phyloP scores from a whole-genome alignment of 2,113 vertebrate genomes.

The Oryzias javanicus region DNA sequence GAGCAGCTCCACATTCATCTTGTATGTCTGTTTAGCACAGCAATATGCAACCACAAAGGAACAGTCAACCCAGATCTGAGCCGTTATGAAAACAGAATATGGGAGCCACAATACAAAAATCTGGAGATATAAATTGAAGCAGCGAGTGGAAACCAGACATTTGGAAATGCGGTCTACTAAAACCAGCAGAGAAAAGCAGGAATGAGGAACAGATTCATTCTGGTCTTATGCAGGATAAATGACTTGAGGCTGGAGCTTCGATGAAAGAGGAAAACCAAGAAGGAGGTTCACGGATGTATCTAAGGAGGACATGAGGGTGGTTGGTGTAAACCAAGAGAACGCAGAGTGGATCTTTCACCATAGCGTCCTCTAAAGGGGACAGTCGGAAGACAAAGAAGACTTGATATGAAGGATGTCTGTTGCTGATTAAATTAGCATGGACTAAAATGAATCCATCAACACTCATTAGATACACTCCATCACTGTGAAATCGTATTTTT shows the following conservation, averaged over 20 bases:
- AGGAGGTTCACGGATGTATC: too few species aligned
- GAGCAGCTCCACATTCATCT: constrained; percentile 17
- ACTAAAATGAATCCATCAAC: constrained; percentile 15
- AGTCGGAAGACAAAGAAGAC: neutral
- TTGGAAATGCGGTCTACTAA: constrained; percentile 25
- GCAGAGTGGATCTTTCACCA: too few species aligned
- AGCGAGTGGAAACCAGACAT: constrained; percentile 29
- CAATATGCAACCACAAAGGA: constrained; percentile 34
- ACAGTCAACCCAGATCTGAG: constrained; percentile 45
- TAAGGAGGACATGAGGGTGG: too few species aligned
- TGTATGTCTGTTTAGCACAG: constrained; percentile 27
- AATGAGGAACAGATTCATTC: constrained; percentile 2
- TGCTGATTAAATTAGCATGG: constrained; percentile 30
- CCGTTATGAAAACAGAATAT: constrained; percentile 57
- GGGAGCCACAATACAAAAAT: constrained; percentile 45
- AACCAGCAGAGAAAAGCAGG: constrained; percentile 15
- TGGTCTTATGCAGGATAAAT: neutral
- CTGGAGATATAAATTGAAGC: constrained; percentile 43
- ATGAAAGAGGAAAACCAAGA: too few species aligned
- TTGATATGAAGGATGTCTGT: constrained; percentile 17
- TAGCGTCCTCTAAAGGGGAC: too few species aligned
- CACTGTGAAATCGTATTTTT: constrained; percentile 19
- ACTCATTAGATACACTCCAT: constrained; percentile 18
- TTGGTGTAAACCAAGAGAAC: too few species aligned
- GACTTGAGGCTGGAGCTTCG: neutral